These are phyloP conservation scores for Struthidea cinerea DNA, from an alignment of 2,113 vertebrate genomes.

Conservation along the genomic window DNA sequence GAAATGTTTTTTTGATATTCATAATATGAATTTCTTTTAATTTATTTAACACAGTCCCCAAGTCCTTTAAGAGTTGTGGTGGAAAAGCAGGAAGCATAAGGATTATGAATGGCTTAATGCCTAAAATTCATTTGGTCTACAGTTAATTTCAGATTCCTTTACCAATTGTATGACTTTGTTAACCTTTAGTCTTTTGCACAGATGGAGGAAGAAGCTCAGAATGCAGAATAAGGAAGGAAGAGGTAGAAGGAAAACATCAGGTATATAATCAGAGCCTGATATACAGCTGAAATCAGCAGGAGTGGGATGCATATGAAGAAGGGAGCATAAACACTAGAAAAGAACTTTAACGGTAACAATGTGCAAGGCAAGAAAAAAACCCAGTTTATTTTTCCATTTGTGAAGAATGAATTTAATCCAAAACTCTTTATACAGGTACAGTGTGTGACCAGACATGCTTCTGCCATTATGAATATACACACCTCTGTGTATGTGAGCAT, in stretches of 20 bases:
- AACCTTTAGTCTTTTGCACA: background rate
- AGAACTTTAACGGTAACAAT: background rate
- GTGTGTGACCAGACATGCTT: background rate
- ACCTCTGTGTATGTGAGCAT: background rate
- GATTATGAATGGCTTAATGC: background rate
- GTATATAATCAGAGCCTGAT: background rate
- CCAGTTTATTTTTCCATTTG: background rate
- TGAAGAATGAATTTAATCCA: background rate
- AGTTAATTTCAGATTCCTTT: background rate
- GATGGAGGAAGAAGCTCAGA: background rate
- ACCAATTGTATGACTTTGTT: background rate
- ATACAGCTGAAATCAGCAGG: background rate
- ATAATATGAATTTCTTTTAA: background rate
- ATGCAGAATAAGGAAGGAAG: background rate
- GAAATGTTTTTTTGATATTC: background rate
- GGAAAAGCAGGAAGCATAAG: background rate
- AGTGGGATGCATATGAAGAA: background rate
- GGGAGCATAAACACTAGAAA: background rate
- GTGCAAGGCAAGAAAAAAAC: background rate
- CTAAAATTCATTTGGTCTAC: background rate
- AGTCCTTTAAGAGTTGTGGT: background rate
- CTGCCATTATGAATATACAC: background rate
- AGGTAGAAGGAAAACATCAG: background rate
- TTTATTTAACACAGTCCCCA: background rate
- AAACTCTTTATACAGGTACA: background rate